Evolutionary conservation across 2,797 vertebrate species (phyloP).

Genomic region (Onychomys arenicola): DNA sequence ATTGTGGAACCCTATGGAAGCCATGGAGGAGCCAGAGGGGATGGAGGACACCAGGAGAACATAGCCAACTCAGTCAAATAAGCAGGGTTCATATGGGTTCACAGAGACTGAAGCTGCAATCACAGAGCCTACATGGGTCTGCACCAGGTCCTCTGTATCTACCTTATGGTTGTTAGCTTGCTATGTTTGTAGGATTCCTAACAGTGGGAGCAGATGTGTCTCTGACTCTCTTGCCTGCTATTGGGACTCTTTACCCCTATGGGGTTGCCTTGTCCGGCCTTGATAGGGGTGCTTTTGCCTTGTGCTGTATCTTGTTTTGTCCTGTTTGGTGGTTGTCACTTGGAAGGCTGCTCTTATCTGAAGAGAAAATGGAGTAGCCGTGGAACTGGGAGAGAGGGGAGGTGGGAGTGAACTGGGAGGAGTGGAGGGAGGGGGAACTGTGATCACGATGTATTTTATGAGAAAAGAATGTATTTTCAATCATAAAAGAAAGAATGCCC

Average conservation of each 20-base stretch:
- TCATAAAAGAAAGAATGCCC: neutral
- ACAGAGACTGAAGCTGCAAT: neutral
- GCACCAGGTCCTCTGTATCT: neutral
- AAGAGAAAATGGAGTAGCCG: neutral
- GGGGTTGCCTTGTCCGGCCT: neutral
- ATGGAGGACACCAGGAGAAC: neutral
- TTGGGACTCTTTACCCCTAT: neutral
- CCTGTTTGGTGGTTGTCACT: neutral
- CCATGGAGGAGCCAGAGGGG: neutral
- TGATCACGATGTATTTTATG: neutral
- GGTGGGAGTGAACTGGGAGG: neutral
- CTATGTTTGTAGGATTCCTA: neutral
- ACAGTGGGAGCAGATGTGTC: neutral
- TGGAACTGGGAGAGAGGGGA: neutral
- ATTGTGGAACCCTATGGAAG: neutral
- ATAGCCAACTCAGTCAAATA: neutral
- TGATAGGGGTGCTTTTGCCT: neutral
- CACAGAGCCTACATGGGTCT: neutral
- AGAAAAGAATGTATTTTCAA: neutral
- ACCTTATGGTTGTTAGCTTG: neutral
- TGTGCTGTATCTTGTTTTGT: neutral
- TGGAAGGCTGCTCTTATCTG: neutral
- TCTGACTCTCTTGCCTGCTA: neutral
- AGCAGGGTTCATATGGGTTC: neutral
- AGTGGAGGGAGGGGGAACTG: neutral